Percentiles rank a stretch among this genome's conserved stretches.
phyloP scores from a whole-genome alignment of 1,140 invertebrate species.

The Monochamus saltuarius region DNA sequence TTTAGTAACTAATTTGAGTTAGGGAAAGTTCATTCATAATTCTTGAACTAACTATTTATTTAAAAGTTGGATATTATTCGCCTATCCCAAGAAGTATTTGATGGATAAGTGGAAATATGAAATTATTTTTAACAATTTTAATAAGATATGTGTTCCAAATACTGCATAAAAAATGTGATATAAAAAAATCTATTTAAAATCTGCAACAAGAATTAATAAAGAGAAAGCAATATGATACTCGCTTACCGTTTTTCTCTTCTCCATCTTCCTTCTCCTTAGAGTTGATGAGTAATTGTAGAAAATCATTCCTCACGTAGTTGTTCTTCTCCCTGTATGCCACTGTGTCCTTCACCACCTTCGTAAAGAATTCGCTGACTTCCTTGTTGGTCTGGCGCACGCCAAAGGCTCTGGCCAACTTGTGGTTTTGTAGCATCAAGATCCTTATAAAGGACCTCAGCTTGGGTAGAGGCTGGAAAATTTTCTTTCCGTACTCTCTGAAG shows the following conservation, averaged over 20 bases:
- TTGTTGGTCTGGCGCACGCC: slow-evolving; percentile 17
- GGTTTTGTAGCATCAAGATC: slow-evolving; percentile 3
- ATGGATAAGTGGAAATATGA: too few relatives aligned
- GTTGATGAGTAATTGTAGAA: slow-evolving; percentile 6
- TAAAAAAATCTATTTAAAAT: too few relatives aligned
- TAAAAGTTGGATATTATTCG: too few relatives aligned
- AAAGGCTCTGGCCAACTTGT: slow-evolving; percentile 13
- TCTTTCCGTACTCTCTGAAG: slow-evolving; percentile 50
- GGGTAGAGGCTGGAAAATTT: slow-evolving; percentile 15
- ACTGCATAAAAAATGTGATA: too few relatives aligned
- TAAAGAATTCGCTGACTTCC: slow-evolving; percentile 30
- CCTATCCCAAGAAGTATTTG: too few relatives aligned
- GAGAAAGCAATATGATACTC: too few relatives aligned
- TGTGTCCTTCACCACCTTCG: slow-evolving; percentile 23
- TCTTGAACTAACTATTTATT: too few relatives aligned
- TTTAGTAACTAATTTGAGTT: too few relatives aligned
- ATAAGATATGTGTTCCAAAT: too few relatives aligned
- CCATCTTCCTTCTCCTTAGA: slow-evolving; percentile 3
- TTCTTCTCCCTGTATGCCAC: slow-evolving; percentile 34
- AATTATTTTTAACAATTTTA: too few relatives aligned
- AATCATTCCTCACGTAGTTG: slow-evolving; percentile 11
- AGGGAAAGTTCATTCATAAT: background rate
- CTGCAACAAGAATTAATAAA: too few relatives aligned
- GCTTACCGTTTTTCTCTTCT: background rate
- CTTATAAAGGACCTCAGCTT: background rate